Evolutionary conservation across 2,113 vertebrate species (phyloP).

Genomic region (Silurus meridionalis): DNA sequence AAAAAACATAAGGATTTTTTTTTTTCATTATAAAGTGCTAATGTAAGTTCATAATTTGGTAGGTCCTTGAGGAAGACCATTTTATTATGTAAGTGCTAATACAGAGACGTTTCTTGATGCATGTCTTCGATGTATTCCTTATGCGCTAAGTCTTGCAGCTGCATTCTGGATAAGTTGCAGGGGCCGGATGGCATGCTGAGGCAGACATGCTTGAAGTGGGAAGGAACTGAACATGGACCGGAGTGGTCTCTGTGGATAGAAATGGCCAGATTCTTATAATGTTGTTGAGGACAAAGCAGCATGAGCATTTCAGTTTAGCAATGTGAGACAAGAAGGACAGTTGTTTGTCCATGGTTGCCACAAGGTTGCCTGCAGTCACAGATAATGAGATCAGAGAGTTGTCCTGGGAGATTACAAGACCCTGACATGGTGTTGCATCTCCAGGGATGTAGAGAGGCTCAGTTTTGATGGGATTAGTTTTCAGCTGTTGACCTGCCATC

Average conservation of each 20-base stretch:
- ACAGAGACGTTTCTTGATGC: not conserved
- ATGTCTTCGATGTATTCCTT: not conserved
- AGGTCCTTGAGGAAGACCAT: not conserved
- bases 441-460: not conserved
- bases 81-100: not conserved
- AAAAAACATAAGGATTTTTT: not conserved
- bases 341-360: not conserved
- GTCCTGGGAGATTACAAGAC: not conserved
- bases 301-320: not conserved
- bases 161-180: not conserved
- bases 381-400: constrained; percentile 8
- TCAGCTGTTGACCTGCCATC: not conserved
- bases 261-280: not conserved
- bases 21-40: not conserved
- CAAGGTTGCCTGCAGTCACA: not conserved
- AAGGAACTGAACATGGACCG: not conserved
- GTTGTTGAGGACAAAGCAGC: constrained; percentile 5
- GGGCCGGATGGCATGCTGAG: not conserved
- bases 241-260: not conserved
- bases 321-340: not conserved
- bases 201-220: not conserved
- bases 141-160: not conserved
- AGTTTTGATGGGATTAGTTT: not conserved
- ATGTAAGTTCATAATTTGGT: not conserved
- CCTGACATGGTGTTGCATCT: not conserved